phyloP scores from a whole-genome alignment of 2,888 invertebrate species.

The Cephalotes varians region DNA sequence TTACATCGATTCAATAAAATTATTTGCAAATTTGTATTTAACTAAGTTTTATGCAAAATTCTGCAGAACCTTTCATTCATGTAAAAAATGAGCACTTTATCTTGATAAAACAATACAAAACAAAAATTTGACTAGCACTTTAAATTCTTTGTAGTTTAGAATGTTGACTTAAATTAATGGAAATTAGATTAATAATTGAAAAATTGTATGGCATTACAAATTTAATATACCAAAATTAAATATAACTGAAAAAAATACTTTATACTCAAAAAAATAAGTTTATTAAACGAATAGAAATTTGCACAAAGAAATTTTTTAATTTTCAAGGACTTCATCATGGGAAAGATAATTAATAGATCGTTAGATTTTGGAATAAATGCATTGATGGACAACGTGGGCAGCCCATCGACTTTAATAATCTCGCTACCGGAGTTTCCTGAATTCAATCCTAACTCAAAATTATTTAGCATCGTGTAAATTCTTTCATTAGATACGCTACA shows the following conservation, averaged over 20 bases:
- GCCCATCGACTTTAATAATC: background rate
- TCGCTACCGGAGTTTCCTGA: slow-evolving; percentile 30
- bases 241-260: no score
- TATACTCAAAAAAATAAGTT: no score
- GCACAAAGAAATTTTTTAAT: background rate
- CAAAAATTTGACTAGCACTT: background rate
- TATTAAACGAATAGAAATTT: background rate
- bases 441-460: slow-evolving; percentile 31
- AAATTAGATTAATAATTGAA: background rate
- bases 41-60: no score
- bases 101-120: no score
- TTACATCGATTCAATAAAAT: no score
- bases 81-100: no score
- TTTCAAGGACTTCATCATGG: background rate
- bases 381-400: background rate
- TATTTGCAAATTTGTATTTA: no score
- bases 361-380: background rate
- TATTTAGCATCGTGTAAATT: slow-evolving; percentile 48
- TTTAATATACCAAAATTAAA: background rate
- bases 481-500: slow-evolving; percentile 11
- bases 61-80: no score
- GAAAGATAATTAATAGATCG: background rate
- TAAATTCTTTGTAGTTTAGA: background rate
- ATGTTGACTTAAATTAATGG: background rate
- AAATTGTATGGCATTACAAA: background rate